Base-by-base conservation (phyloP, 2,797 vertebrate genomes). In the Anisognathus igniventris region DNA sequence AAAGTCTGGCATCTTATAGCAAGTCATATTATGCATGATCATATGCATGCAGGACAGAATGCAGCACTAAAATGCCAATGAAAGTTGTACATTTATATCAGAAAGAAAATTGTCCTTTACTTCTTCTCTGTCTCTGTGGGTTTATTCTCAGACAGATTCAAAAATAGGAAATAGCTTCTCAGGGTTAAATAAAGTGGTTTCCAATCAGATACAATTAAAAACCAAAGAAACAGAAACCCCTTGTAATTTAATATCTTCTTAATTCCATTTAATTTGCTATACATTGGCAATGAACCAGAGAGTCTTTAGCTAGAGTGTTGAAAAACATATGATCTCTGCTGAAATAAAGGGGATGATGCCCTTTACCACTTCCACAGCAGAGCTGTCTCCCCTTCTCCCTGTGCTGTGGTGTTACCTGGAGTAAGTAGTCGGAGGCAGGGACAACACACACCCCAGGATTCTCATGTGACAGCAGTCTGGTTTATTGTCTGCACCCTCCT, bases 211-310 rank as follows among this genome's bases (percentile, higher is more conserved):
- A 9, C 5, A 68, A 47, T 37, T 77, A 45, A 86, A 86, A 88
- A 24, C 0, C 6, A 30, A 81, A 45, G 8, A 53, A 47, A 66
- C 12, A 67, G 28, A 58, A 72, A 22, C 0, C 0, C 6, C 9
- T 44, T 15, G 14, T 58, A 65, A 71, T 11, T 48, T 60, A 31
- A 10, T 40, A 51, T 22, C 14, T 66, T 81, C 40, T 76, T 76
- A 18, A 51, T 65, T 72, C 14, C 50, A 10, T 67, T 81, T 90
- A 70, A 64, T 50, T 88, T 7, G 10, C 17, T 56, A 9, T 33
- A 44, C 39, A n/a, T 31, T 50, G 5, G 12, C 37, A 74, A 60
- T 9, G 9, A 84, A 62, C 14, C 14, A 78, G 42, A 72, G 18
- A 18, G 53, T 82, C 7, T 53, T 58, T 21, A 57, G 24, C 27